Base-by-base conservation (phyloP, 2,888 invertebrate genomes). In the Ceramica pisi region DNA sequence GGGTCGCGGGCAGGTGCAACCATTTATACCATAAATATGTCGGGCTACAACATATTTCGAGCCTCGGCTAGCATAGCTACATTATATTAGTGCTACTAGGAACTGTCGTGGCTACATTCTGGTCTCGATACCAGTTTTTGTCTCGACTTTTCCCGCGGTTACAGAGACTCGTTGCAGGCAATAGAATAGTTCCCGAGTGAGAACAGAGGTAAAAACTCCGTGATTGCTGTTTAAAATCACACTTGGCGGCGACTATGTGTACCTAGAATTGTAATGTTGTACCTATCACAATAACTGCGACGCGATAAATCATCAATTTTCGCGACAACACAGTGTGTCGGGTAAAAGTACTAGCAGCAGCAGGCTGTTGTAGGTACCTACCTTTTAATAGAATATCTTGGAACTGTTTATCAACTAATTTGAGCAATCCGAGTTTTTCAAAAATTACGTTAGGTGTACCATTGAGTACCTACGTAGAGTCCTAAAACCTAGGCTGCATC, bases 41-140 rank as follows among this genome's bases (percentile, higher is more conserved):
- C 80, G 80, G 67, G 19, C 63, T 89, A 93, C 92, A 91, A 82
- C 91, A 91, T 93, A 90, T 88, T 92, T 92, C 82, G 86, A 90
- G 84, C 88, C 90, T 91, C 82, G 65, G 48, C 76, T 67, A 80
- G 80, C 90, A 92, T 93, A 90, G 80, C 86, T 91, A 82, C 88
- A 86, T 87, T 78, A 88, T 83, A 89, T 91, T 90, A 88, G 83
- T 88, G 81, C 81, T 92, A 89, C 90, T 89, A 82, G 86, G 91
- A 91, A 91, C 89, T 82, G 83, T 79, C 69, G 55, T 56, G 35
- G 68, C 82, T 44, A 73, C 82, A 84, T 84, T 79, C 74, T 59
- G 46, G 50, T 51, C 44, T 56, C 51, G 38, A 48, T 80, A 67
- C 86, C 23, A 82, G 75, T 84, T 84, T 82, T 84, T 84, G 66